Evolutionary conservation across 2,797 vertebrate species (phyloP).

Genomic region (Neosalanx taihuensis): DNA sequence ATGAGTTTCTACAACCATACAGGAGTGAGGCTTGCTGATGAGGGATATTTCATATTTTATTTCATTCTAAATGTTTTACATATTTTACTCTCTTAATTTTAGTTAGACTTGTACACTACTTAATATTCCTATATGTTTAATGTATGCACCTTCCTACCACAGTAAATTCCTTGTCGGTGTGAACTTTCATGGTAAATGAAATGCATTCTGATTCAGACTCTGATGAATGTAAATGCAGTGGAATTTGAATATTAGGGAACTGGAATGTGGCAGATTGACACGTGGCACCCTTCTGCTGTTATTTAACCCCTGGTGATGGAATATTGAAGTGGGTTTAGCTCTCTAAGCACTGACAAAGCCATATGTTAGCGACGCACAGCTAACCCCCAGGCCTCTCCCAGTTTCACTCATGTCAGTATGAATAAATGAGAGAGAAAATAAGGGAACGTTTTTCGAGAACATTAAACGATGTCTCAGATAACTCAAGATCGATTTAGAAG

Average conservation of each 20-base stretch:
- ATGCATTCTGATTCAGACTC: too few relatives aligned
- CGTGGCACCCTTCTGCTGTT: slow-evolving; percentile 36
- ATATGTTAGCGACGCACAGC: background rate
- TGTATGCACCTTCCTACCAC: too few relatives aligned
- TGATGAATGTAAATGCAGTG: slow-evolving; percentile 54
- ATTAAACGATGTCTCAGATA: too few relatives aligned
- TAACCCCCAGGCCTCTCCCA: background rate
- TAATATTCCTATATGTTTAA: too few relatives aligned
- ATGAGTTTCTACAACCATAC: slow-evolving; percentile 47
- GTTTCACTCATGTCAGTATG: background rate
- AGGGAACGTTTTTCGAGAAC: background rate
- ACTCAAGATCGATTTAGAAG: too few relatives aligned
- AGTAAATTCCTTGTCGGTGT: too few relatives aligned
- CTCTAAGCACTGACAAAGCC: background rate
- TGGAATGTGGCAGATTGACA: slow-evolving; percentile 47
- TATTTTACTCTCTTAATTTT: too few relatives aligned
- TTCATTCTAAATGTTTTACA: too few relatives aligned
- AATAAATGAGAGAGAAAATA: background rate
- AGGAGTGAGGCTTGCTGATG: slow-evolving; percentile 43
- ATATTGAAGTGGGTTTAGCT: slow-evolving; percentile 32
- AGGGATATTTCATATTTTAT: slow-evolving; percentile 18
- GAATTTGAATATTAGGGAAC: slow-evolving; percentile 57
- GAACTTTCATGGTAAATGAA: too few relatives aligned
- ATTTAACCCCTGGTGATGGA: slow-evolving; percentile 49
- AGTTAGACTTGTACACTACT: too few relatives aligned